Conservation (phyloP, 2,797 vertebrate species). For the Danio jaintianensis region DNA sequence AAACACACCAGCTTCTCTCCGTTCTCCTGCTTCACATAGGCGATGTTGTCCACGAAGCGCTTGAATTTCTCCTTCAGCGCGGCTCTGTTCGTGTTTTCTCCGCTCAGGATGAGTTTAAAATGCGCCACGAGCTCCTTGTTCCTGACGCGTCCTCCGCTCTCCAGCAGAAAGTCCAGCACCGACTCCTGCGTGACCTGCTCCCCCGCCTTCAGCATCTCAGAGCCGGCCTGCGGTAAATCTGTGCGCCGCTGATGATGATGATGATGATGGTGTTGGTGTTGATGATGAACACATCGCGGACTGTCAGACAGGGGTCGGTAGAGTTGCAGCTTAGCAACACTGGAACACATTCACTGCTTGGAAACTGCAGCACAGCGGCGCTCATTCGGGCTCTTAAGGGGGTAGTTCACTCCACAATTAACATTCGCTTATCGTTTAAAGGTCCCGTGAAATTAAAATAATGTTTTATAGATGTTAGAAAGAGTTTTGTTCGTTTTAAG, state of each 20-base stretch:
- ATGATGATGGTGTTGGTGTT: too few species aligned
- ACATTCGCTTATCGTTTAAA: too few species aligned
- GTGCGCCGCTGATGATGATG: not conserved
- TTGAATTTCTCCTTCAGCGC: conserved; percentile 77
- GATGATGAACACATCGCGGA: conserved; percentile 68
- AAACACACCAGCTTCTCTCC: conserved; percentile 85
- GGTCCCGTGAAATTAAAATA: too few species aligned
- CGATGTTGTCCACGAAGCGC: conserved; percentile 84
- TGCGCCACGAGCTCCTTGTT: conserved; percentile 88
- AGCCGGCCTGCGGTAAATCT: conserved; percentile 31
- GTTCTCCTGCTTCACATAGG: conserved; percentile 81
- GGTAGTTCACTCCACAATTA: too few species aligned
- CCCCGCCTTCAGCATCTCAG: conserved; percentile 71
- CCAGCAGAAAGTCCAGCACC: conserved; percentile 83
- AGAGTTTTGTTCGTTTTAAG: too few species aligned
- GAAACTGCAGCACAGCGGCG: conserved; percentile 20
- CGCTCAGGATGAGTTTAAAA: conserved; percentile 76
- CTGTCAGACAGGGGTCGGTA: conserved; percentile 71
- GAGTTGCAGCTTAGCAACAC: conserved; percentile 59
- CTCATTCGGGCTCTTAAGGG: conserved; percentile 56
- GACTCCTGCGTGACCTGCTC: conserved; percentile 76
- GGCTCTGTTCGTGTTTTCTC: conserved; percentile 71
- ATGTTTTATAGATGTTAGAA: too few species aligned
- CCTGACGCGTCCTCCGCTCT: conserved; percentile 85
- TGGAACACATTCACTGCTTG: not conserved